Base-by-base conservation (phyloP, 2,888 invertebrate species). In the Trichacis sp. region DNA sequence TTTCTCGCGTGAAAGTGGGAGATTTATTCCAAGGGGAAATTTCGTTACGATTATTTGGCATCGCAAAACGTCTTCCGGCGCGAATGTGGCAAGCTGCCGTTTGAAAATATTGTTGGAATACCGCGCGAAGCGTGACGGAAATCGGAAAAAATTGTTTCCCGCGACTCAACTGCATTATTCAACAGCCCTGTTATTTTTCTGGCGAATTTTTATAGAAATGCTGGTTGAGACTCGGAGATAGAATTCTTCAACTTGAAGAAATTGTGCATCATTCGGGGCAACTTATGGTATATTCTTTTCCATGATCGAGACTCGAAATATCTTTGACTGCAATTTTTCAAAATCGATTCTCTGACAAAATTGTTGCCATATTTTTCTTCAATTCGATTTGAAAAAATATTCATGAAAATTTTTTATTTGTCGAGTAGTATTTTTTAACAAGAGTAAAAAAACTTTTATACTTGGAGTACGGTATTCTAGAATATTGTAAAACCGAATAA, bases 111-210 rank as follows among this genome's bases (percentile, higher is more conserved):
- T 15, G 42, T 15, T 17, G n/a, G 42, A 42, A 42, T 42, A 18
- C 12, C n/a, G 4, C 15, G 2, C 42, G 42, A 42, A 42, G 42
- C 42, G 42, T 42, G 42, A 42, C 15, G n/a, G 42, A 18, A 42
- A 42, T 42, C 42, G 42, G 18, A 42, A 18, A 42, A 42, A 42
- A 42, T 42, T 42, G 42, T 18, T 17, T 18, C 18, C 42, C 42
- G n/a, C 18, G 4, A 3, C 18, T 15, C 42, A 18, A 33, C 33
- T 42, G 9, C 18, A 42, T 42, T 42, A 42, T 42, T 4, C 15
- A 42, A 42, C 42, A 15, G 2, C 42, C 12, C 8, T 4, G 42
- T 3, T 24, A 24, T 33, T 33, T 33, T 33, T 3, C 33, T 11
- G 2, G 33, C 33, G n/a, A n/a, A n/a, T 33, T 33, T n/a, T 33